Evolutionary conservation across 2,888 invertebrate species (phyloP), one percentile per base, ranked within the genome.

Genomic region (Drosophila silvestris): DNA sequence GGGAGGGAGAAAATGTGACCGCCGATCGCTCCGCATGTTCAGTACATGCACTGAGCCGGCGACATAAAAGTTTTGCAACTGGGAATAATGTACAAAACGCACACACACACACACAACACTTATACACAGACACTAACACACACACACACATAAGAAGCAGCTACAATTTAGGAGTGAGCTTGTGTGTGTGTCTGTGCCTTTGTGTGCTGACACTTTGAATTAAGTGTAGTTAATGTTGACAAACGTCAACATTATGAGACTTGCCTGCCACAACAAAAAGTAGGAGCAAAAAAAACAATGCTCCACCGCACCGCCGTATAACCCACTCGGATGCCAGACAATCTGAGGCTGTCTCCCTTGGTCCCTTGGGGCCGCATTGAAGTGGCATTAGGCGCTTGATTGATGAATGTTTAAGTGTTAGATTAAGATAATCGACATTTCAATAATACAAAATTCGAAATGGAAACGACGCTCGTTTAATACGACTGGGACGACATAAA

Each of bases 221-320:
- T 91, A 86, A 91, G 89, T 90, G 91, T 85, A 91, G 89, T 91
- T 91, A 86, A 88, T 88, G 91, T 82, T 89, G 89, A 91, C 91
- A 90, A 89, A 85, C 89, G 83, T 89, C 85, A 83, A 79, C 79
- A 82, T 79, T 82, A 81, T 82, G 80, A 79, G 71, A 70, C 64
- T 50, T 47, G 74, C 60, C 65, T 59, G 50, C 52, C 77, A 50
- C 61, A 84, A 56, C 63, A 56, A 19, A 41, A 70, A 19, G 47
- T 53, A 28, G 19, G n/a, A 47, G 30, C 41, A n/a, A n/a, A 52
- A 54, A 33, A 47, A 58, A 58, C 53, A 67, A 74, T 66, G 47
- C 54, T 50, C 32, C 54, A 44, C 52, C 53, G 37, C 52, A 33
- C 22, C 16, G 22, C 51, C 32, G 52, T 19, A 19, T 76, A 81